phyloP scores from a whole-genome alignment of 2,797 vertebrate genomes.

The Notolepis coatsorum region DNA sequence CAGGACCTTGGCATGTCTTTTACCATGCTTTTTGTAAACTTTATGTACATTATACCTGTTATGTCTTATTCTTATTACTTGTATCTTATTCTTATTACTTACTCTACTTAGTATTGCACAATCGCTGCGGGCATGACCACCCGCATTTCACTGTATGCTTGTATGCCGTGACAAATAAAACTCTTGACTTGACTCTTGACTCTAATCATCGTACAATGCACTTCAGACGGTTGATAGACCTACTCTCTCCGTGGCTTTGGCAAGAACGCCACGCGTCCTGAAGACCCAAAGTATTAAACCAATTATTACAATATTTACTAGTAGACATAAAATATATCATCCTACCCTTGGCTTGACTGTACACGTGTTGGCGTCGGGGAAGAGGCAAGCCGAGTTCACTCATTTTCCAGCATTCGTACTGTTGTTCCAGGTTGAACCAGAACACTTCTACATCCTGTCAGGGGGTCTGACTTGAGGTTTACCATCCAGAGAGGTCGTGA shows the following conservation, averaged over 20 bases:
- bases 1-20: no score
- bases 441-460: conserved; percentile 49
- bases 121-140: no score
- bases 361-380: conserved; percentile 26
- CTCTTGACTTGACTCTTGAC: no score
- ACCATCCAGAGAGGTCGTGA: conserved; percentile 43
- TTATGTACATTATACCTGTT: no score
- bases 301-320: conserved; percentile 38
- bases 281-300: conserved; percentile 39
- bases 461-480: conserved; percentile 54
- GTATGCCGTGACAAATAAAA: no score
- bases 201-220: no score
- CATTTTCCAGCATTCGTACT: conserved; percentile 44
- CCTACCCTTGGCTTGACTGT: conserved; percentile 21
- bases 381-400: conserved; percentile 54
- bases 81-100: no score
- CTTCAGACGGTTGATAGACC: conserved; percentile 40
- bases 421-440: conserved; percentile 57
- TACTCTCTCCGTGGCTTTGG: conserved; percentile 32
- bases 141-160: no score
- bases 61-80: no score
- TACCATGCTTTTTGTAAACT: no score
- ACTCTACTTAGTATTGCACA: no score
- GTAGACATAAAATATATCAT: conserved; percentile 54
- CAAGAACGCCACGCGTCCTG: conserved; percentile 38